Evolutionary conservation across 2,113 vertebrate genomes (phyloP), one percentile per base, ranked within the genome.

Genomic region (Aleadryas rufinucha): DNA sequence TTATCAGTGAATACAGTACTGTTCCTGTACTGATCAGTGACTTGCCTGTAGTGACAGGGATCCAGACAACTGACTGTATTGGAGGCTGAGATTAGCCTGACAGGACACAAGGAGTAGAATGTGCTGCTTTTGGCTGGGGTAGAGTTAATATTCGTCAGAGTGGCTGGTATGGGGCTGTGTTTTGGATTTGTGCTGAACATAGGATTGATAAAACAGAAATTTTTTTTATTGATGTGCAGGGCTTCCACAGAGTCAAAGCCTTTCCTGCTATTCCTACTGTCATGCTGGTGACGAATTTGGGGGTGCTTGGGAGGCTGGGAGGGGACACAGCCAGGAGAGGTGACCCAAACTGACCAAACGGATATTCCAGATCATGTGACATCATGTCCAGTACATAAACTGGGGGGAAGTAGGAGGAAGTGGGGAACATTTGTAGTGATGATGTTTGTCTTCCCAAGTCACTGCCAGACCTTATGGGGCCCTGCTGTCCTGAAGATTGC

Each of bases 201-300:
- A 53, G 16, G 19, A 15, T 16, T 53, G n/a, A 54, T 28, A 69
- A 53, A 7, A 45, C 3, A 45, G 13, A 30, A 13, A 10, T 4
- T 80, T 70, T 27, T 18, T 16, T 7, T 33, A 3, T 35, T 37
- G 42, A 3, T 57, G 14, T 5, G 22, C 18, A 57, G 5, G 10
- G 5, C 33, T 80, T 6, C 3, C 33, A 50, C 37, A 44, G 27
- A 72, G 5, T 11, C 52, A 50, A 50, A 10, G 22, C 2, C 27
- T 57, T 57, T 35, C 10, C 31, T 65, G 50, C 21, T 42, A 37
- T 33, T 23, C 1, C 1, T 12, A 19, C 22, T 72, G 37, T 15
- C 18, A 5, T 1, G 0, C 18, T 81, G 59, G 5, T 1, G 3
- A 37, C 35, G 22, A 57, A 11, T 1, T 10, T 44, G 26, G 18